Conservation (phyloP, 30 jellyfish, hydroid and myxozoan genomes). For the Catostylus mosaicus region DNA sequence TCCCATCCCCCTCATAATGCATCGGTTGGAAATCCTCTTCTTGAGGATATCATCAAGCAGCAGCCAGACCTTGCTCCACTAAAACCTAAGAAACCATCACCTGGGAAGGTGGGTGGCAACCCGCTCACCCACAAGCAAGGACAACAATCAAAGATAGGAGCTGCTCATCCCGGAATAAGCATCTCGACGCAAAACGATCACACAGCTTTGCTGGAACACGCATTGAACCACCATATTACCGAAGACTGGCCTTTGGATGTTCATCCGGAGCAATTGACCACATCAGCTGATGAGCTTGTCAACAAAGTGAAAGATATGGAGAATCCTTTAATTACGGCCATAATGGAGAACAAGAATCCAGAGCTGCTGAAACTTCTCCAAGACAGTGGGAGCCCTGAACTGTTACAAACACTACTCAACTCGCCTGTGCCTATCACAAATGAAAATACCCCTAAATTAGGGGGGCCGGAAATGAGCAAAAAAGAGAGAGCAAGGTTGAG, state of each 20-base stretch:
- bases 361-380: constrained; percentile 31
- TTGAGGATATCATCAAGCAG: background rate
- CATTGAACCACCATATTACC: constrained; percentile 23
- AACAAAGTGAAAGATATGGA: constrained; percentile 38
- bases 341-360: constrained; percentile 62
- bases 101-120: constrained; percentile 34
- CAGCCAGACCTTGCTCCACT: background rate
- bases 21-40: background rate
- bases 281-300: constrained; percentile 45
- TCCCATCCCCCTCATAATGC: constrained; percentile 8
- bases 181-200: constrained; percentile 14
- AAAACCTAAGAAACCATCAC: constrained; percentile 19
- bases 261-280: constrained; percentile 48
- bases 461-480: background rate
- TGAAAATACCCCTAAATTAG: background rate
- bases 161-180: constrained; percentile 39
- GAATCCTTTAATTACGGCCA: constrained; percentile 42
- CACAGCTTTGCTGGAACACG: constrained; percentile 5
- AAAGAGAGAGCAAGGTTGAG: constrained; percentile 30
- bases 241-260: constrained; percentile 52
- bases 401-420: constrained; percentile 37
- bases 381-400: constrained; percentile 66
- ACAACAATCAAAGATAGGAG: constrained; percentile 29
- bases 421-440: constrained; percentile 2
- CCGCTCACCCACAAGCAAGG: constrained; percentile 29